Percentiles rank a stretch among this genome's conserved stretches.
These are phyloP conservation scores for Aplochiton taeniatus DNA, from an alignment of 2,797 vertebrate genomes.

Conservation along the genomic window DNA sequence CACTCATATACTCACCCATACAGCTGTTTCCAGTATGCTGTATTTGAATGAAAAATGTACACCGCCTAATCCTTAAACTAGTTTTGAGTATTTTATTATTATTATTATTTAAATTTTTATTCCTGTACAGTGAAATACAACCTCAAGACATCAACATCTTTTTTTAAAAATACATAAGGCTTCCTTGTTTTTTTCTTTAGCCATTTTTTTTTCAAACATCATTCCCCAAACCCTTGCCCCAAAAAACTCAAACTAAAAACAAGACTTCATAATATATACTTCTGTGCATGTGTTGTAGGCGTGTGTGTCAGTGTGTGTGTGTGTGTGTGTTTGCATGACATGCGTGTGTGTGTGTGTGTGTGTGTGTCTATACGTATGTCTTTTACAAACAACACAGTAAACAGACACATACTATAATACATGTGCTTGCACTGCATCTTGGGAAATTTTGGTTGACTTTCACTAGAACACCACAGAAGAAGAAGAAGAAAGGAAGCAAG, in stretches of 20 bases:
- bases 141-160: constrained; percentile 73
- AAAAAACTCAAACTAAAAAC: constrained; percentile 76
- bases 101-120: constrained; percentile 74
- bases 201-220: constrained; percentile 77
- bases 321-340: constrained; percentile 30
- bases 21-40: constrained; percentile 75
- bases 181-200: constrained; percentile 76
- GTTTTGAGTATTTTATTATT: constrained; percentile 73
- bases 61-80: constrained; percentile 91
- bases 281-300: constrained; percentile 50
- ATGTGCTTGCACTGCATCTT: constrained; percentile 95
- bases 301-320: constrained; percentile 46
- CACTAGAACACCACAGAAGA: constrained; percentile 89
- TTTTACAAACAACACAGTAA: constrained; percentile 99
- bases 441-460: constrained; percentile 77
- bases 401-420: constrained; percentile 99
- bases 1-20: constrained; percentile 51
- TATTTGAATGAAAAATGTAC: constrained; percentile 87
- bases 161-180: constrained; percentile 88
- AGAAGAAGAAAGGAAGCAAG: constrained; percentile 58
- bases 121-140: constrained; percentile 84
- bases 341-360: constrained; percentile 38
- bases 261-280: constrained; percentile 75
- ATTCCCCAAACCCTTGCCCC: constrained; percentile 49
- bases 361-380: constrained; percentile 52